Evolutionary conservation across 2,888 invertebrate genomes (phyloP).

Genomic region (Craniophora ligustri): DNA sequence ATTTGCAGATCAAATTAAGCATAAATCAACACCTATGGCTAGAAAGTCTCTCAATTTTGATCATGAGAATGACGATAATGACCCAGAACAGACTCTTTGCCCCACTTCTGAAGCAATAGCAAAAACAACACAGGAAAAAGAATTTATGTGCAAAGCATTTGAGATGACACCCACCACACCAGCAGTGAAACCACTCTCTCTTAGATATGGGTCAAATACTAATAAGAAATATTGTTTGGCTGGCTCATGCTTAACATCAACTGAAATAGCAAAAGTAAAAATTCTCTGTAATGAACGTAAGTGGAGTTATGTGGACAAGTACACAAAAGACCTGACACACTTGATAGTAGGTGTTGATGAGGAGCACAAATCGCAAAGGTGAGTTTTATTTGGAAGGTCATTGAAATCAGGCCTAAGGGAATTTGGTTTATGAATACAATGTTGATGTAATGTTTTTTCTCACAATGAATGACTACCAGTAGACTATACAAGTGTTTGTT

Average conservation of each 20-base stretch:
- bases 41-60: constrained; percentile 79
- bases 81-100: constrained; percentile 73
- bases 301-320: constrained; percentile 75
- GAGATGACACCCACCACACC: constrained; percentile 66
- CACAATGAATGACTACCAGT: too few relatives aligned
- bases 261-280: constrained; percentile 68
- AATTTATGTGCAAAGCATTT: constrained; percentile 78
- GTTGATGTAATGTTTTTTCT: too few relatives aligned
- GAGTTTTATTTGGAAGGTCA: constrained; percentile 25
- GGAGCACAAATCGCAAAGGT: constrained; percentile 80
- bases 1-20: constrained; percentile 75
- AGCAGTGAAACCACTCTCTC: constrained; percentile 42
- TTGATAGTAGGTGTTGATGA: constrained; percentile 81
- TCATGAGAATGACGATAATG: constrained; percentile 58
- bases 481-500: too few relatives aligned
- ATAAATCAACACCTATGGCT: constrained; percentile 81
- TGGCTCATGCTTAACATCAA: constrained; percentile 70
- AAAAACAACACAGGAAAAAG: constrained; percentile 79
- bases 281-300: constrained; percentile 65
- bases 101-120: constrained; percentile 63
- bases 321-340: constrained; percentile 76
- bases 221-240: constrained; percentile 67
- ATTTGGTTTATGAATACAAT: too few relatives aligned
- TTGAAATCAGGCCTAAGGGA: too few relatives aligned
- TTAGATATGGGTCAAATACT: constrained; percentile 42